These are phyloP conservation scores for Cephalopterus ornatus DNA, from an alignment of 2,113 vertebrate genomes.

Conservation along the genomic window DNA sequence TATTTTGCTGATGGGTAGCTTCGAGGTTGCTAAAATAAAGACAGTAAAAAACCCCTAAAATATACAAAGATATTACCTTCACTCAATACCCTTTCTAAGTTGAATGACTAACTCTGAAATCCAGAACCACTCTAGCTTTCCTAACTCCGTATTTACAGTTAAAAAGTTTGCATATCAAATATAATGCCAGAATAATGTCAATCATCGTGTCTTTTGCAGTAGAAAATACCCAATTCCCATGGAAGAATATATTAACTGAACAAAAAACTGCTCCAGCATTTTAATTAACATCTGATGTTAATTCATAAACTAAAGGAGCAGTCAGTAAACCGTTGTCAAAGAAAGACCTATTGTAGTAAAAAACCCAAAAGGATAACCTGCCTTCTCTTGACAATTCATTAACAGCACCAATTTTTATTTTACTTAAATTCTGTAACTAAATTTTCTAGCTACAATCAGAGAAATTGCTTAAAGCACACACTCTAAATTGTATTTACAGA, in stretches of 20 bases:
- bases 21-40: constrained; percentile 78
- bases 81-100: not conserved
- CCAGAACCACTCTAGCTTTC: not conserved
- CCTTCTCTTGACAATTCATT: not conserved
- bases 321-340: not conserved
- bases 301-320: not conserved
- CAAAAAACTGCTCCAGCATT: not conserved
- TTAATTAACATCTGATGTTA: not conserved
- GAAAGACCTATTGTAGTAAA: not conserved
- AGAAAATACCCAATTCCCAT: not conserved
- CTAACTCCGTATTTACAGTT: not conserved
- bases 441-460: not conserved
- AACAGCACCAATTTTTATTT: not conserved
- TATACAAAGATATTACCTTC: not conserved
- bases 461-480: not conserved
- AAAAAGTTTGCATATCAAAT: not conserved
- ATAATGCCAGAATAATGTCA: not conserved
- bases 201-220: not conserved
- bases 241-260: not conserved
- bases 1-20: constrained; percentile 83
- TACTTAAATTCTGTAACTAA: not conserved
- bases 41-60: not conserved
- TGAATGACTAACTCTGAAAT: not conserved
- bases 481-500: not conserved
- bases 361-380: not conserved